Conservation (phyloP, 1,140 invertebrate species). For the Propsilocerus akamusi region DNA sequence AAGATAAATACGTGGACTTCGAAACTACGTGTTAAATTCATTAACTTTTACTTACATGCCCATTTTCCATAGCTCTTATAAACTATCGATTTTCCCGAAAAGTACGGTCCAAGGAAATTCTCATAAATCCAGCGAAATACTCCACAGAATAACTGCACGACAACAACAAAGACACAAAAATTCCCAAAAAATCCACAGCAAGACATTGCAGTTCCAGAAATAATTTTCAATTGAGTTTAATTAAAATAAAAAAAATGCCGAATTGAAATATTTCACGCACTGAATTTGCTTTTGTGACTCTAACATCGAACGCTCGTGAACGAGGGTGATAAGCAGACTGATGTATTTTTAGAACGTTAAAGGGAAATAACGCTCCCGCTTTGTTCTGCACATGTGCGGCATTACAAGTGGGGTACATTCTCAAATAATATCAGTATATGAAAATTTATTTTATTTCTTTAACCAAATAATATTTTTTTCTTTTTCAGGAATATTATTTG, state of each 20-base stretch:
- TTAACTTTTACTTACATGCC: constrained; percentile 26
- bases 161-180: constrained; percentile 9
- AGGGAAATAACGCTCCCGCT: background rate
- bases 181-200: background rate
- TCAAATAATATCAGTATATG: too few relatives aligned
- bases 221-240: background rate
- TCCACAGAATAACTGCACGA: constrained; percentile 16
- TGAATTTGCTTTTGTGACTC: too few relatives aligned
- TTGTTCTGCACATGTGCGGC: background rate
- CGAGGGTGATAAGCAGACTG: background rate
- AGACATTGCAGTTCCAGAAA: background rate
- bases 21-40: background rate
- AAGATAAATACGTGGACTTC: background rate
- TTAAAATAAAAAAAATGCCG: background rate
- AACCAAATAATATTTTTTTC: too few relatives aligned
- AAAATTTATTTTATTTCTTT: too few relatives aligned
- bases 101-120: constrained; percentile 22
- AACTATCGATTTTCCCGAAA: constrained; percentile 23
- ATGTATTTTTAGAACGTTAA: background rate
- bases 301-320: background rate
- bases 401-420: too few relatives aligned
- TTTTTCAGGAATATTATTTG: too few relatives aligned
- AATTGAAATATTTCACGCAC: background rate
- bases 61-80: constrained; percentile 25
- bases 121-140: constrained; percentile 23